These are phyloP conservation scores for Unio pictorum DNA, from an alignment of 2,888 invertebrate genomes.

Conservation along the genomic window DNA sequence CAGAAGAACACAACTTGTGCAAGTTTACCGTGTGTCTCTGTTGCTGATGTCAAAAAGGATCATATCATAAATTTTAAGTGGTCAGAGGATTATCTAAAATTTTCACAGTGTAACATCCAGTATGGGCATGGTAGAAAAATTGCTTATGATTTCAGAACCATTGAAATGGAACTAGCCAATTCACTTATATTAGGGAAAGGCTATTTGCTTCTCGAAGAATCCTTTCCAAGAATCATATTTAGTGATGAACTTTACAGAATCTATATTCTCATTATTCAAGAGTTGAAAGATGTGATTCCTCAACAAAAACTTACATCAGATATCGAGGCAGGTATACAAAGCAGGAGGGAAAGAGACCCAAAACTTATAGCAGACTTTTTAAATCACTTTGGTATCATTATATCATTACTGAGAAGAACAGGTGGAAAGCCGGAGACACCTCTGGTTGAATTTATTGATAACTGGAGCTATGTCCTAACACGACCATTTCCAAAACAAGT, in stretches of 20 bases:
- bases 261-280: slow-evolving; percentile 21
- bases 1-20: slow-evolving; percentile 6
- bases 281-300: slow-evolving; percentile 13
- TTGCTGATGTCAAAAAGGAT: slow-evolving; percentile 17
- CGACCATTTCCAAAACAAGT: slow-evolving; percentile 16
- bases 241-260: slow-evolving; percentile 42
- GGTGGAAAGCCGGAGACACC: slow-evolving; percentile 24
- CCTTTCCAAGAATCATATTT: slow-evolving; percentile 29
- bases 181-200: slow-evolving; percentile 21
- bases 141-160: slow-evolving; percentile 30
- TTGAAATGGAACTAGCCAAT: slow-evolving; percentile 29
- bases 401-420: slow-evolving; percentile 37
- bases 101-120: slow-evolving; percentile 26
- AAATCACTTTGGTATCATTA: slow-evolving; percentile 32
- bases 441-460: slow-evolving; percentile 29
- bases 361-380: slow-evolving; percentile 24
- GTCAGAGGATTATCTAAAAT: slow-evolving; percentile 14
- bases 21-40: slow-evolving; percentile 8
- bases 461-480: slow-evolving; percentile 21
- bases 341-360: slow-evolving; percentile 16
- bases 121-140: slow-evolving; percentile 27
- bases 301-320: slow-evolving; percentile 27
- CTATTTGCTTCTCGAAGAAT: slow-evolving; percentile 13
- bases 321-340: slow-evolving; percentile 14
- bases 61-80: slow-evolving; percentile 14